phyloP scores from a whole-genome alignment of 2,113 vertebrate species.

The Ariopsis seemanni region DNA sequence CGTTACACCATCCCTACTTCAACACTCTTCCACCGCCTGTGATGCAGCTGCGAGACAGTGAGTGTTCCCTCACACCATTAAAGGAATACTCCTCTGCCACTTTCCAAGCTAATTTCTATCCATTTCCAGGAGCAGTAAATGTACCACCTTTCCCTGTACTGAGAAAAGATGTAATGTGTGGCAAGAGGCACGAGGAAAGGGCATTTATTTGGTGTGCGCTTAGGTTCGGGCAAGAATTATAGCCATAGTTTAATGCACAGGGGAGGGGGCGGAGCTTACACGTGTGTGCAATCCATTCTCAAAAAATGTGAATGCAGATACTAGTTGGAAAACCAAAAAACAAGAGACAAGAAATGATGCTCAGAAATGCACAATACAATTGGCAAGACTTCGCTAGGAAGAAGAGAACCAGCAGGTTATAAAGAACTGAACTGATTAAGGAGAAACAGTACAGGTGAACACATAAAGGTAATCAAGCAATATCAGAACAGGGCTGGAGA shows the following conservation, averaged over 20 bases:
- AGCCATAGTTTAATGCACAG: not conserved
- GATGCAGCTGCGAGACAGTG: conserved; percentile 74
- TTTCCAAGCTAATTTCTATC: not conserved
- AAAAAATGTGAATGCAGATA: not conserved
- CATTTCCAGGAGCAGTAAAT: not conserved
- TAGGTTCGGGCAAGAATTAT: not conserved
- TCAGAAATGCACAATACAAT: not conserved
- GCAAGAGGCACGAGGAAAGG: too few relatives aligned
- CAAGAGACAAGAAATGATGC: not conserved
- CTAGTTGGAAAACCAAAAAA: not conserved
- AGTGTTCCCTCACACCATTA: conserved; percentile 28
- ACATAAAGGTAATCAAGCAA: not conserved
- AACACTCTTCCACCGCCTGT: conserved; percentile 79
- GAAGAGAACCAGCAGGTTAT: not conserved
- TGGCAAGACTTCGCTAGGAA: not conserved
- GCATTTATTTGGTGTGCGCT: not conserved
- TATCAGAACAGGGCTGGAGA: not conserved
- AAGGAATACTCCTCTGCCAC: not conserved
- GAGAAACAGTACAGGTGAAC: not conserved
- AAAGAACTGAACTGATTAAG: not conserved
- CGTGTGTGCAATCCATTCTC: not conserved
- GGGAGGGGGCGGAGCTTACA: not conserved
- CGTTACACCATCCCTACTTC: conserved; percentile 81
- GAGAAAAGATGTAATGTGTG: not conserved
- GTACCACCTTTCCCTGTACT: not conserved